Evolutionary conservation across 2,888 invertebrate species (phyloP).

Genomic region (Dyspetes luteomarginatus): DNA sequence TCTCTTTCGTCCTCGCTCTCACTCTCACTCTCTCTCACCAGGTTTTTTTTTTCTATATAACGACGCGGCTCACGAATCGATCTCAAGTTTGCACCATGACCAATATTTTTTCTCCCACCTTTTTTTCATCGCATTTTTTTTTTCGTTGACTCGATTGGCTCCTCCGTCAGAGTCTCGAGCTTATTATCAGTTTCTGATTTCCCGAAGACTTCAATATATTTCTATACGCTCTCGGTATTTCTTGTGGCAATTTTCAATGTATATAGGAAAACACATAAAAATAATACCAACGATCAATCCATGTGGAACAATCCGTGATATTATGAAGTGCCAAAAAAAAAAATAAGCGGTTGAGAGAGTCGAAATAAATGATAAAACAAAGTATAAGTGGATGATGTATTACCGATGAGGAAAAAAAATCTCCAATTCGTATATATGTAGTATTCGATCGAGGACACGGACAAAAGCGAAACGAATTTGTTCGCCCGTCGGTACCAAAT

Average conservation of each 20-base stretch:
- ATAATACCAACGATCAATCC: background rate
- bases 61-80: no score
- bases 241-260: background rate
- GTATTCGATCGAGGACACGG: background rate
- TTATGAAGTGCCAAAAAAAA: background rate
- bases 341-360: no score
- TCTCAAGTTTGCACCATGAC: constrained; percentile 1
- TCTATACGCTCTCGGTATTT: background rate
- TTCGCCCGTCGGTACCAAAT: no score
- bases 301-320: background rate
- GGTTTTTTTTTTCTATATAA: constrained; percentile 20
- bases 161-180: background rate
- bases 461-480: constrained; percentile 22
- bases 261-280: no score
- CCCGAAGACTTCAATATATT: no score
- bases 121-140: background rate
- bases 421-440: background rate
- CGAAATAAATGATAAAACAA: background rate
- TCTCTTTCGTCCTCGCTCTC: no score
- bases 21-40: background rate
- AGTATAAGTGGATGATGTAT: background rate
- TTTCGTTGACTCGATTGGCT: constrained; percentile 1
- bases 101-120: background rate
- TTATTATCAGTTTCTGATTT: background rate
- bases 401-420: constrained; percentile 4